Evolutionary conservation across 2,888 invertebrate genomes (phyloP).

Genomic region (Habroteleia sp.): DNA sequence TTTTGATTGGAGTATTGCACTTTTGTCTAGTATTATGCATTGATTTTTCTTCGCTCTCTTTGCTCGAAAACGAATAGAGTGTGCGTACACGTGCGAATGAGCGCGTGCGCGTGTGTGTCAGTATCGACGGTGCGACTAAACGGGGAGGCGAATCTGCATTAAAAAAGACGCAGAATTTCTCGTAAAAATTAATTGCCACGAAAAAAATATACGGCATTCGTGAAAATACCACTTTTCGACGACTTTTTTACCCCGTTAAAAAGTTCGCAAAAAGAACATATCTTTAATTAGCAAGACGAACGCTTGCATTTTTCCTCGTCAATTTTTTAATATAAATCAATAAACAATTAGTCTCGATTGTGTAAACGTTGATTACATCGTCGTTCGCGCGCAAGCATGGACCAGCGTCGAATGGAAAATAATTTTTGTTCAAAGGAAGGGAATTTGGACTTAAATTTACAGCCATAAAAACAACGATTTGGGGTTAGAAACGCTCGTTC

Average conservation of each 20-base stretch:
- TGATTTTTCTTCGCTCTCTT: constrained; percentile 64
- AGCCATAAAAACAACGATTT: neutral
- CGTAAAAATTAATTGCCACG: constrained; percentile 63
- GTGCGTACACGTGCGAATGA: constrained; percentile 59
- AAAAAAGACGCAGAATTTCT: constrained; percentile 65
- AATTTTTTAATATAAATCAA: constrained; percentile 9
- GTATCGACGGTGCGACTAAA: constrained; percentile 62
- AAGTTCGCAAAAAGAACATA: constrained; percentile 14
- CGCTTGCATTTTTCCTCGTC: neutral
- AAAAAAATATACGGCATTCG: constrained; percentile 48
- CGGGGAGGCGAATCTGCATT: constrained; percentile 65
- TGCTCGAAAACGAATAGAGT: constrained; percentile 60
- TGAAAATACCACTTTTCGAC: constrained; percentile 48
- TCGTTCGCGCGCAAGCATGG: neutral
- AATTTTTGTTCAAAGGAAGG: neutral
- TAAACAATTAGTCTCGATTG: constrained; percentile 17
- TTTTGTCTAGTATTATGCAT: constrained; percentile 64
- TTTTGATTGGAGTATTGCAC: constrained; percentile 65
- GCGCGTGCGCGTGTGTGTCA: constrained; percentile 62
- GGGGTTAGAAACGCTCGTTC: neutral
- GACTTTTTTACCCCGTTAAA: constrained; percentile 32
- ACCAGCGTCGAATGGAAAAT: neutral
- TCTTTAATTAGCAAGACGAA: constrained; percentile 27
- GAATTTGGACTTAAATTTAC: constrained; percentile 4
- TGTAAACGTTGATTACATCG: too few relatives aligned